phyloP scores from a whole-genome alignment of 2,888 invertebrate genomes.

The Heteropelma amictum region DNA sequence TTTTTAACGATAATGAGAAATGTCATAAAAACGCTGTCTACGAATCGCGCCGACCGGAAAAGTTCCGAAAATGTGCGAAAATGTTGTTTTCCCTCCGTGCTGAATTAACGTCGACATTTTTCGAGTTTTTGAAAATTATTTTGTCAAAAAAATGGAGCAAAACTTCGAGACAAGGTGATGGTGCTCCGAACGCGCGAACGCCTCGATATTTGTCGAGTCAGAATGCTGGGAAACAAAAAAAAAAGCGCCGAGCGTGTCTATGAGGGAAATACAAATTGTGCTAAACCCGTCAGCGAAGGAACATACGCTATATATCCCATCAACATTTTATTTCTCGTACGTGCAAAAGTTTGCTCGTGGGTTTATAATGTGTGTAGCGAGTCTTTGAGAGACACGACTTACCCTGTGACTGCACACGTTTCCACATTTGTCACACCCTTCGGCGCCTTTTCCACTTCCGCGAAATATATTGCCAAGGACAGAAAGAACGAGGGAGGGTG shows the following conservation, averaged over 20 bases:
- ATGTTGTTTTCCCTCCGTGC: too few relatives aligned
- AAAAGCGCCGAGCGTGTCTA: not conserved
- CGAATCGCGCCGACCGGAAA: too few relatives aligned
- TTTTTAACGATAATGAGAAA: too few relatives aligned
- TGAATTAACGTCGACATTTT: too few relatives aligned
- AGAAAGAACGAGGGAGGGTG: not conserved
- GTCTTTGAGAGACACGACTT: slow-evolving; percentile 15
- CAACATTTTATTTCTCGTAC: not conserved
- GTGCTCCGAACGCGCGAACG: too few relatives aligned
- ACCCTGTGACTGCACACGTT: slow-evolving; percentile 25
- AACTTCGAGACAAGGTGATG: too few relatives aligned
- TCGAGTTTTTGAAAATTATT: too few relatives aligned
- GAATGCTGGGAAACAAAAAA: not conserved
- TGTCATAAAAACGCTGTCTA: too few relatives aligned
- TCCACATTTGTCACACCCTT: slow-evolving; percentile 43
- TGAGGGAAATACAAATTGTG: not conserved
- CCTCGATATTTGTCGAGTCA: not conserved
- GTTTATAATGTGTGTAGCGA: slow-evolving; percentile 19
- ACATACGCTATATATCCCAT: not conserved
- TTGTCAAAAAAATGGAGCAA: too few relatives aligned
- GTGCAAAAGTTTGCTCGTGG: slow-evolving; percentile 19
- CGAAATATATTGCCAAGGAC: slow-evolving; percentile 35
- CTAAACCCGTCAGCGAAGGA: not conserved
- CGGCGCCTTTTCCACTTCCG: slow-evolving; percentile 7
- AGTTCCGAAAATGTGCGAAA: too few relatives aligned